Base-by-base conservation (phyloP, 1,140 invertebrate genomes). In the Wasmannia auropunctata region DNA sequence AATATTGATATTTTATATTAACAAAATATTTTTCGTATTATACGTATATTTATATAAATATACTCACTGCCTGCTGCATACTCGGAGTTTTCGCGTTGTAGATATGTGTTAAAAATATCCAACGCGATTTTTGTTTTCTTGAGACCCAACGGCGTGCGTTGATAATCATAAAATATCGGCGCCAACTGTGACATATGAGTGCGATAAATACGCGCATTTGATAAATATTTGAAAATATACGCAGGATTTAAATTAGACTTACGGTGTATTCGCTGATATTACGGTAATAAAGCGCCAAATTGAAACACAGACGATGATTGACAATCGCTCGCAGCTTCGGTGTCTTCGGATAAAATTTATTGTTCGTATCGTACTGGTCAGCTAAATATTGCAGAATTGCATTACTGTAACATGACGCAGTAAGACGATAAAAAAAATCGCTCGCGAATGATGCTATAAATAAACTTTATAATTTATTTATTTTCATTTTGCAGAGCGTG, bases 361-460 rank as follows among this genome's bases (percentile, higher is more conserved):
- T 95, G 14, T 96, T 95, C 49, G 96, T 96, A 37, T 95, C 96
- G 89, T 97, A 98, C 92, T 97, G 97, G 54, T 97, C 97, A 58
- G 96, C 97, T 69, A 98, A 92, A 93, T 98, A 98, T 93, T 97
- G 97, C 72, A 97, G 93, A 91, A 98, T 98, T 0, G 97, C 97
- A 87, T 97, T 97, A 89, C 97, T 96, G 88, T 37, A 93, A 93
- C 5, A 31, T 19, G 19, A 43, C 5, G 40, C 14, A 2, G 0
- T 19, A 56, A 43, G 0, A 46, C 2, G 58, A 34, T 81, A 7
- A 63, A 77, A 77, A 62, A 28, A n/a, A 40, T 60, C 25, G 16
- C 1, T 28, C 3, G 34, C 11, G 11, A 14, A 46, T 7, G 11
- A 58, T 16, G 34, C 0, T 62, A 60, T 60, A 43, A 43, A 76